Evolutionary conservation across 2,113 vertebrate species (phyloP).

Genomic region (Ascaphus truei): DNA sequence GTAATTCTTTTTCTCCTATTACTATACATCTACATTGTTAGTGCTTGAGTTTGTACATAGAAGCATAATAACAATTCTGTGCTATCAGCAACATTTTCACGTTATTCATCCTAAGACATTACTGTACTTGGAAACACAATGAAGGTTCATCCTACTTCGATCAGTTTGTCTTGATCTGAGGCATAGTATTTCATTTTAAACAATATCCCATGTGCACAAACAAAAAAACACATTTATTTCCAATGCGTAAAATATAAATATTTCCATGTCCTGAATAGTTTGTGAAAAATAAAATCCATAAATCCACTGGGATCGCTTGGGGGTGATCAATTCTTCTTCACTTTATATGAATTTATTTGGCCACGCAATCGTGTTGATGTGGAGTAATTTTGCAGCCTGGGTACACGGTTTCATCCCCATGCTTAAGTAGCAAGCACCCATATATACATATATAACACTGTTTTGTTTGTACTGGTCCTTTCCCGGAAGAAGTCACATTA

Average conservation of each 20-base stretch:
- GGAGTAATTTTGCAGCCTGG: no score
- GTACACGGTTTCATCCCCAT: no score
- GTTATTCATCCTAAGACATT: conserved; percentile 4
- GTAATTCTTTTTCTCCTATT: background rate
- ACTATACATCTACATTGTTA: conserved; percentile 6
- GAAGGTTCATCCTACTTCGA: background rate
- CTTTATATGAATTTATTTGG: no score
- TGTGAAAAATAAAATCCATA: no score
- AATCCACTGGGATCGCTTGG: background rate
- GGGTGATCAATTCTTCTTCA: no score
- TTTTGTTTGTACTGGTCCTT: no score
- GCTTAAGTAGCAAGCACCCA: no score
- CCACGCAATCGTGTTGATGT: no score
- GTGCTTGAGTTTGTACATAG: conserved; percentile 14
- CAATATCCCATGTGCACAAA: background rate
- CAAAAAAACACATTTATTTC: background rate
- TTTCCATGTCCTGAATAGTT: background rate
- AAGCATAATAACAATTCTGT: conserved; percentile 3
- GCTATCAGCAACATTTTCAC: background rate
- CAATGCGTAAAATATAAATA: background rate
- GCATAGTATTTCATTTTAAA: background rate
- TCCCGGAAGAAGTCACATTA: conserved; percentile 27
- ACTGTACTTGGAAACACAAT: no score
- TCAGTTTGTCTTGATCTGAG: conserved; percentile 13
- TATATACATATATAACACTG: no score